Base-by-base conservation (phyloP, 2,797 vertebrate species). In the Rhabdomys pumilio region DNA sequence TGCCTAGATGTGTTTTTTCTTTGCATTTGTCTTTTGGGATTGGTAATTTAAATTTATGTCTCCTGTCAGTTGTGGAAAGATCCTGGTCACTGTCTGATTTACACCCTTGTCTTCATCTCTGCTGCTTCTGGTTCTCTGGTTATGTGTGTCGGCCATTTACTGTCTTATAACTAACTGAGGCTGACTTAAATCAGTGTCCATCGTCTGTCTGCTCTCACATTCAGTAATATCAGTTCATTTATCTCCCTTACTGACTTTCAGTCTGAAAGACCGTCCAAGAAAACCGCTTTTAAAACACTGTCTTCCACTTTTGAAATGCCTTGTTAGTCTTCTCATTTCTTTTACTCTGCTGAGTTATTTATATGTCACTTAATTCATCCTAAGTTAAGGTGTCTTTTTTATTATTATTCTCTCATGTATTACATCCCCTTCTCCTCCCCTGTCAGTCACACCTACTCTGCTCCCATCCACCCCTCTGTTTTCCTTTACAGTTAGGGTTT, bases 251-350 rank as follows among this genome's bases (percentile, higher is more conserved):
- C 10, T 76, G 38, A 77, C 80, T 90, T 29, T 82, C 17, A 53
- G 20, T 79, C 24, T 82, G 34, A 72, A 44, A 67, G 69, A 44
- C 29, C 22, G 38, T 93, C 6, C 19, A 24, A n/a, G 12, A 85
- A 47, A 96, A 93, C 69, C 83, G 69, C 85, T 87, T 87, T 92
- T 92, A 92, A 80, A 76, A 72, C 47, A 86, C 63, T 61, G 20
- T 69, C 6, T 59, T 89, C 86, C 55, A 76, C 0, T 82, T 82
- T 83, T 90, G 20, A 88, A 92, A 65, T 93, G 75, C 38, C 50
- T 44, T 65, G 82, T 84, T 94, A 38, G 67, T 81, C 75, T 92
- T 77, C 26, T 76, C 76, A 47, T 50, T 34, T 88, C 65, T 84
- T 83, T 90, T 93, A 13, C 8, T 95, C 17, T 94, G 10, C 57